Evolutionary conservation across 1,140 invertebrate genomes (phyloP), one percentile per base, ranked within the genome.

Genomic region (Asbolus verrucosus): DNA sequence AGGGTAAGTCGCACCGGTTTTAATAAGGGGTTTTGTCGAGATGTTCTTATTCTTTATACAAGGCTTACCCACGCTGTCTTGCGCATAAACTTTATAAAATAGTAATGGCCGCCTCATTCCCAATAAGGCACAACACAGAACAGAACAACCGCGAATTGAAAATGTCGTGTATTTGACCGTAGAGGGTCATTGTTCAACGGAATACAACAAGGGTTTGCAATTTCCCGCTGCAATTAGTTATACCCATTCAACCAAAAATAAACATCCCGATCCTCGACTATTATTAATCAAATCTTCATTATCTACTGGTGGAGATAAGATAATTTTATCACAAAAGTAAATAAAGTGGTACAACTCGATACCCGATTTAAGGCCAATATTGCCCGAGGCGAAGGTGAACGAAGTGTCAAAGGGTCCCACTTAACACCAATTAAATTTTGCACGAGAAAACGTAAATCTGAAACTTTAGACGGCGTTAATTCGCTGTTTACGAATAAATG

Each of bases 61-160:
- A 41, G 21, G 46, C 46, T 54, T 54, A 54, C 46, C 46, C 46
- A 54, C 46, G 46, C 46, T 54, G 46, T 54, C 46, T 54, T 54
- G 46, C 46, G 46, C 43, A 50, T 50, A 50, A 50, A 50, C 43
- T 50, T 50, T 50, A 11, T 24, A 27, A 54, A 54, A 54, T 54
- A 54, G 19, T 54, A 27, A 54, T 54, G 46, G 21, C 21, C 11
- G 46, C 9, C 3, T 18, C 4, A 46, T 15, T 46, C 41, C 16
- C 41, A 21, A 46, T 46, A 46, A 19, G 41, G 41, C 41, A 46
- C 41, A 46, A 15, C 11, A 41, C 14, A 15, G 16, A 41, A 6
- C 39, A 15, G 39, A 30, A 30, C 27, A 30, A 30, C 27, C 27
- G 27, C 4, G 27, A 30, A 30, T 30, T 30, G 27, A 8, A 41